These are phyloP conservation scores for Streblospio benedicti DNA, from an alignment of 1,140 invertebrate genomes.

Conservation along the genomic window DNA sequence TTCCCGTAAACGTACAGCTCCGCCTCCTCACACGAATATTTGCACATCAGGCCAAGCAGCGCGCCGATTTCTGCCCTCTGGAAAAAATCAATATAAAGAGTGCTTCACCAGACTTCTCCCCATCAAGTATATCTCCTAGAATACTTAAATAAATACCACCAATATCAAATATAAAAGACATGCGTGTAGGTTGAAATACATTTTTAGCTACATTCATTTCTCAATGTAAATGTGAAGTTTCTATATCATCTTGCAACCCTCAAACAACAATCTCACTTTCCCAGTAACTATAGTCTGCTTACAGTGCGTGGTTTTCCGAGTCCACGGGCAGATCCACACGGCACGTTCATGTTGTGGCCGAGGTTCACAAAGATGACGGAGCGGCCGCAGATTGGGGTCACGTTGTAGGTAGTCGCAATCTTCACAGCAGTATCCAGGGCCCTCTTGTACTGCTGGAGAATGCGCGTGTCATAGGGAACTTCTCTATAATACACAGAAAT, in stretches of 20 bases:
- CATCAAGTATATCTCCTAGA: too few species aligned
- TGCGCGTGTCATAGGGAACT: conserved; percentile 28
- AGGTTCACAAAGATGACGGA: conserved; percentile 44
- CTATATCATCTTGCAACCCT: too few species aligned
- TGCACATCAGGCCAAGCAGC: conserved; percentile 48
- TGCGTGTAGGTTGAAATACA: not conserved
- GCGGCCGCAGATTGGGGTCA: conserved; percentile 44
- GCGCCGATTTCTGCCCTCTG: conserved; percentile 41
- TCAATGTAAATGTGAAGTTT: too few species aligned
- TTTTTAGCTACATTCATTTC: too few species aligned
- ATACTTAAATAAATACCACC: too few species aligned
- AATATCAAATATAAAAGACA: too few species aligned
- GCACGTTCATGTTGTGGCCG: conserved; percentile 24
- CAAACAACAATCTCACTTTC: too few species aligned
- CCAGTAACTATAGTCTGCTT: too few species aligned
- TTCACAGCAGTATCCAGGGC: conserved; percentile 46
- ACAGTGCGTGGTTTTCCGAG: conserved; percentile 35
- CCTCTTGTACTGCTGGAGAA: conserved; percentile 40
- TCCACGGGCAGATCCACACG: conserved; percentile 38
- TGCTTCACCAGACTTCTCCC: too few species aligned
- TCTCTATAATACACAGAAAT: conserved; percentile 25
- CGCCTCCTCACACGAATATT: conserved; percentile 47
- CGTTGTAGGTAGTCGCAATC: conserved; percentile 46
- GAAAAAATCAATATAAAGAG: not conserved
- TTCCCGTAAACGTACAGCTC: conserved; percentile 32